Evolutionary conservation across 2,888 invertebrate genomes (phyloP).

Genomic region (Hedychridium roseum): DNA sequence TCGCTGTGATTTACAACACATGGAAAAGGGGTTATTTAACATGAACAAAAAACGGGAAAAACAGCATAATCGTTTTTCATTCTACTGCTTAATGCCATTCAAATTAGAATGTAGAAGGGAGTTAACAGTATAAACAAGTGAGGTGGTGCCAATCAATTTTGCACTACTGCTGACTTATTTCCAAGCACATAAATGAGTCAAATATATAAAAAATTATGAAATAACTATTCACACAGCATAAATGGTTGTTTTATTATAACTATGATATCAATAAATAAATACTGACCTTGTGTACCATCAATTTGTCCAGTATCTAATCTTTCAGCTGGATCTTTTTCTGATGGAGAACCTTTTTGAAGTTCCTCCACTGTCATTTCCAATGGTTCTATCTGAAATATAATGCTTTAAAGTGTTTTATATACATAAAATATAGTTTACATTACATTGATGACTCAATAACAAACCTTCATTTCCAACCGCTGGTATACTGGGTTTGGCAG

Average conservation of each 20-base stretch:
- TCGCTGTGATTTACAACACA: no score
- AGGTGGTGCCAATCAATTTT: no score
- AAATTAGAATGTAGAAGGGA: no score
- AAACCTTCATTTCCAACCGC: slow-evolving; percentile 56
- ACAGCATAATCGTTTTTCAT: no score
- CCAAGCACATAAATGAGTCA: background rate
- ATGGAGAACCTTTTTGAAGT: slow-evolving; percentile 37
- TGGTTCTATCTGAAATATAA: slow-evolving; percentile 48
- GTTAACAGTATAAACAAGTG: background rate
- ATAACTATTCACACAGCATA: background rate
- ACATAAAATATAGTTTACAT: slow-evolving; percentile 2
- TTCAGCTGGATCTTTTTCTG: slow-evolving; percentile 44
- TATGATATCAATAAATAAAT: slow-evolving; percentile 1
- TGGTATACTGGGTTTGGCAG: slow-evolving; percentile 49
- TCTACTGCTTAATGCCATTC: no score
- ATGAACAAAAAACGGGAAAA: no score
- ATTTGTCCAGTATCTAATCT: slow-evolving; percentile 49
- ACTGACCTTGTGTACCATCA: slow-evolving; percentile 50
- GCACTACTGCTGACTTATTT: no score
- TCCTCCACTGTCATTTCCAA: slow-evolving; percentile 50
- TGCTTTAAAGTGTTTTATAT: background rate
- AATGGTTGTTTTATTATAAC: slow-evolving; percentile 2
- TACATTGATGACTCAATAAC: slow-evolving; percentile 11
- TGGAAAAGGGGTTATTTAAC: no score
- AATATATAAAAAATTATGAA: background rate